Conservation (phyloP, 2,113 vertebrate genomes). For the Sclerurus mexicanus region DNA sequence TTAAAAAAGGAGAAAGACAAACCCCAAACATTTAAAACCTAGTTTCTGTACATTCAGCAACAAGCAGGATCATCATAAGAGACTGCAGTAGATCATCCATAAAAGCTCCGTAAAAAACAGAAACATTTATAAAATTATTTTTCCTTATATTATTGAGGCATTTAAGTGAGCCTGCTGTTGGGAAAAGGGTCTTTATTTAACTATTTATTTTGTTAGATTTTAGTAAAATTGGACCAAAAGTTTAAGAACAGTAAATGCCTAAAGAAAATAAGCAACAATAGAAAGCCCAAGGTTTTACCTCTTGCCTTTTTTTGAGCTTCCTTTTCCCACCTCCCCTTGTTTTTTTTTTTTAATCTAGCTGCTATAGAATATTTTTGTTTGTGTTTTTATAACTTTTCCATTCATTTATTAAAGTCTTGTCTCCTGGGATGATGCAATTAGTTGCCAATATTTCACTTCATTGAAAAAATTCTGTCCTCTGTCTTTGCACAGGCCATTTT, state of each 20-base stretch:
- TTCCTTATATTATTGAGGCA: background rate
- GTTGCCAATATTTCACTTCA: background rate
- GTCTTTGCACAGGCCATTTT: background rate
- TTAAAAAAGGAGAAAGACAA: background rate
- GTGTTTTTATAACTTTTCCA: background rate
- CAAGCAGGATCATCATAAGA: background rate
- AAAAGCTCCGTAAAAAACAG: background rate
- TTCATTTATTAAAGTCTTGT: background rate
- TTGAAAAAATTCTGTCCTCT: background rate
- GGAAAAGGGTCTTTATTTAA: background rate
- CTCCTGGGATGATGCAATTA: background rate
- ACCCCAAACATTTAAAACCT: background rate
- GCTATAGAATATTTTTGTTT: background rate
- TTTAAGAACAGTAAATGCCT: background rate
- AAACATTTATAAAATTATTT: background rate
- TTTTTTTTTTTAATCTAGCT: background rate
- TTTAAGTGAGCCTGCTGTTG: background rate
- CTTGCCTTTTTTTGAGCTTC: background rate
- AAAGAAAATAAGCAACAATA: background rate
- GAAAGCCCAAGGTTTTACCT: background rate
- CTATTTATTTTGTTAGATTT: background rate
- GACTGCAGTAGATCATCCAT: fast-evolving
- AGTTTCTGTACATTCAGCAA: background rate
- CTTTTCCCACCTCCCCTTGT: fast-evolving
- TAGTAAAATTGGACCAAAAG: background rate